Evolutionary conservation across 2,888 invertebrate species (phyloP), one percentile per base, ranked within the genome.

Genomic region (Corythucha ciliata): DNA sequence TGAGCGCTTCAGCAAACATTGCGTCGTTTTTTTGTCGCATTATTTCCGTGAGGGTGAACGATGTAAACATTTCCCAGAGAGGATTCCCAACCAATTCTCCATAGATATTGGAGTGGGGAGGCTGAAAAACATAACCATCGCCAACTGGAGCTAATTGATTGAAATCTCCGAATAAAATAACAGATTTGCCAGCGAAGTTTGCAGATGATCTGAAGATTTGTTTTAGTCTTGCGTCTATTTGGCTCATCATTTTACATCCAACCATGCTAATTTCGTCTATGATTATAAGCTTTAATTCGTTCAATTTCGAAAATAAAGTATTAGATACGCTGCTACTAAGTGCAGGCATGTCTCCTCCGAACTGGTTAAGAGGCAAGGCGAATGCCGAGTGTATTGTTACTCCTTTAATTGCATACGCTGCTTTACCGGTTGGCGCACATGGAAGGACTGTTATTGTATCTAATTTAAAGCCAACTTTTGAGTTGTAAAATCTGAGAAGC

Each of bases 401-500:
- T 1, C 58, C 58, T 12, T 49, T 45, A 8, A 59, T 57, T 34
- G 29, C 29, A 48, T 41, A 53, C 22, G 53, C 53, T 18, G 58
- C 59, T 51, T 59, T 59, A 33, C 59, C 59, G 8, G 59, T 54
- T 20, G 58, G 54, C 20, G 57, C 57, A 48, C 54, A 56, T 21
- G 58, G 40, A 18, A 57, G 33, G 2, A 52, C 44, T 37, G 42
- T 48, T n/a, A 52, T 16, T 2, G 32, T n/a, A 25, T 52, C 45
- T 14, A 34, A 37, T 34, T 57, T 22, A n/a, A 18, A n/a, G 27
- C 48, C 49, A 33, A 29, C 24, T 18, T 27, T 29, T 16, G 14
- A 29, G 34, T 57, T 48, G 24, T 36, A 58, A 37, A 25, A 45
- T 4, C 45, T 37, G 20, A 50, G 8, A 26, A 54, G 8, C 16